Evolutionary conservation across 1,140 invertebrate species (phyloP).

Genomic region (Drosophila bocqueti): DNA sequence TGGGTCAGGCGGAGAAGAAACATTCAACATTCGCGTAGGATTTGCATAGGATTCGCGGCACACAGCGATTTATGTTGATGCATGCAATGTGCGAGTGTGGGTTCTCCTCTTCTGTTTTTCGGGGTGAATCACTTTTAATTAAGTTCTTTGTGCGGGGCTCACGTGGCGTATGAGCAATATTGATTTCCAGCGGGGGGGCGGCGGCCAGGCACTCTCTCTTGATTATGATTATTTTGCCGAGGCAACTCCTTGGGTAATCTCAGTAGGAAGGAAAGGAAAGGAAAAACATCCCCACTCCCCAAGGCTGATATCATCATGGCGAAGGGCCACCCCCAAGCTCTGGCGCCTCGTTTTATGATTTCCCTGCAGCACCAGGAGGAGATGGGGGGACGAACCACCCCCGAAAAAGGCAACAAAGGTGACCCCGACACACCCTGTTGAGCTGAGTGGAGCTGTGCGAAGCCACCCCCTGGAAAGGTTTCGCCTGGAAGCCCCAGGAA

Average conservation of each 20-base stretch:
- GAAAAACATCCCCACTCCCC: slow-evolving; percentile 31
- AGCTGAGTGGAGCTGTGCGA: not conserved
- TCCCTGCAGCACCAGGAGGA: not conserved
- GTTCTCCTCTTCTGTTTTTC: not conserved
- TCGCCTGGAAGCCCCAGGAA: slow-evolving; percentile 29
- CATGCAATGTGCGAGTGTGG: slow-evolving; percentile 20
- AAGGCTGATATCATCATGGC: slow-evolving; percentile 56
- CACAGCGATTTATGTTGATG: slow-evolving; percentile 45
- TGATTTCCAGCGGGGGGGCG: slow-evolving; percentile 40
- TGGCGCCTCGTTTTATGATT: slow-evolving; percentile 36
- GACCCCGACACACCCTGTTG: slow-evolving; percentile 55
- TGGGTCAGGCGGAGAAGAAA: slow-evolving; percentile 38
- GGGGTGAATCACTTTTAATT: slow-evolving; percentile 43
- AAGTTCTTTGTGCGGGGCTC: slow-evolving; percentile 29
- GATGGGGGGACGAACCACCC: slow-evolving; percentile 19
- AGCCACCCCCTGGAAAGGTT: slow-evolving; percentile 36
- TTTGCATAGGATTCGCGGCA: slow-evolving; percentile 37
- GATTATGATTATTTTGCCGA: slow-evolving; percentile 34
- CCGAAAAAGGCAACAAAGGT: slow-evolving; percentile 46
- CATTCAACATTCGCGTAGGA: slow-evolving; percentile 23
- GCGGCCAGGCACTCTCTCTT: not conserved
- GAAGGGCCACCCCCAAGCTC: slow-evolving; percentile 6
- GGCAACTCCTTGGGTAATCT: slow-evolving; percentile 8
- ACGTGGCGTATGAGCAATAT: slow-evolving; percentile 61
- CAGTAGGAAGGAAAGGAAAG: not conserved